Percentiles rank a stretch among this genome's conserved stretches.
phyloP scores from a whole-genome alignment of 1,140 invertebrate genomes.

The Cydia splendana region DNA sequence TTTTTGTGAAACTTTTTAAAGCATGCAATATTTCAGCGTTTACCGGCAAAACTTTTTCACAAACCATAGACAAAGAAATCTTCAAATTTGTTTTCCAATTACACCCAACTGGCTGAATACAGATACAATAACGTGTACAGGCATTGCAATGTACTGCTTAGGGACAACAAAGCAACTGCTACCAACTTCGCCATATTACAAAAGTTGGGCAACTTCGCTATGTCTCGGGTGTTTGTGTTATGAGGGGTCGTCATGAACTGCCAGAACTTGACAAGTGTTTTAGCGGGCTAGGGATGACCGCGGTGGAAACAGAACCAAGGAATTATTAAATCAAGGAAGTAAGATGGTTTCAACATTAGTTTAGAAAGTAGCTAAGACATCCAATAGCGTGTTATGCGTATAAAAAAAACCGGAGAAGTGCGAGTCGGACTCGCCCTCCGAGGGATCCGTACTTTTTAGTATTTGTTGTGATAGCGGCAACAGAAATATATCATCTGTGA shows the following conservation, averaged over 20 bases:
- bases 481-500: no score
- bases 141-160: slow-evolving; percentile 47
- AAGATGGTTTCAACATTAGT: no score
- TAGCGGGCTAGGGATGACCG: background rate
- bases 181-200: slow-evolving; percentile 67
- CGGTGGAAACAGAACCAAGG: background rate
- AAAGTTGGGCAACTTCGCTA: slow-evolving; percentile 62
- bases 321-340: no score
- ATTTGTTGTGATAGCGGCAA: no score
- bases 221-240: slow-evolving; percentile 45
- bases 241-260: slow-evolving; percentile 28
- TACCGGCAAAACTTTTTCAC: background rate
- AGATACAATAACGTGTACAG: background rate
- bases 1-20: background rate
- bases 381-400: no score
- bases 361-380: no score
- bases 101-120: slow-evolving; percentile 45
- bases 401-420: no score
- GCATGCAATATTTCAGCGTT: background rate
- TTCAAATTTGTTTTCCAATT: slow-evolving; percentile 56
- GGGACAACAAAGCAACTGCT: slow-evolving; percentile 48
- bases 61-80: slow-evolving; percentile 3
- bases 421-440: no score
- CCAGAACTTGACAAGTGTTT: slow-evolving; percentile 31
- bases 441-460: no score